A percentile compares a stretch with the other conserved stretches of the same genome.
These are phyloP conservation scores for Fratercula arctica DNA, from an alignment of 2,797 vertebrate species.

Conservation along the genomic window DNA sequence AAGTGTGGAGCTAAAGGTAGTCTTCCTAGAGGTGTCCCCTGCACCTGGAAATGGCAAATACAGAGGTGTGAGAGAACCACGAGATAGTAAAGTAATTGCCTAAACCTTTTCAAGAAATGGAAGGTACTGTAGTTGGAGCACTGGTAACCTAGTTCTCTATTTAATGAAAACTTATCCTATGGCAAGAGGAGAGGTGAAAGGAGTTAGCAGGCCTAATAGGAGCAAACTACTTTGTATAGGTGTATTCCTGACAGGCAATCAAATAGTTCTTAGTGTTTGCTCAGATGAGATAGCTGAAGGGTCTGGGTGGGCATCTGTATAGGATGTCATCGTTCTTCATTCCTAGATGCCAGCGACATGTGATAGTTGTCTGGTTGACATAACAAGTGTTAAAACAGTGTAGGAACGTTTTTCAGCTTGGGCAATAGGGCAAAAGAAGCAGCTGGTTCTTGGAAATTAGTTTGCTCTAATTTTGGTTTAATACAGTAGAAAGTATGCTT, in stretches of 20 bases:
- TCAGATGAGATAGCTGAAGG: not conserved
- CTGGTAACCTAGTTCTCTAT: not conserved
- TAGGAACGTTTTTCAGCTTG: not conserved
- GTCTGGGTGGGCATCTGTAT: not conserved
- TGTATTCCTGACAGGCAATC: not conserved
- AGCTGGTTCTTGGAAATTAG: slow-evolving; percentile 17
- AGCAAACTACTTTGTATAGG: not conserved
- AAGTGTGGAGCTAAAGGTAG: not conserved
- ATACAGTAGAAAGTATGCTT: slow-evolving; percentile 25
- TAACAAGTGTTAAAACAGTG: not conserved
- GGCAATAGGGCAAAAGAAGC: not conserved
- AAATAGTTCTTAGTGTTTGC: not conserved
- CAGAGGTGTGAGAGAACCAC: accelerated
- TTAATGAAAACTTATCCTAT: not conserved
- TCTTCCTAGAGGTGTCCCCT: not conserved
- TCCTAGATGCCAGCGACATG: not conserved
- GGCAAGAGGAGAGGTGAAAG: not conserved
- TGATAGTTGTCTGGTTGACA: not conserved
- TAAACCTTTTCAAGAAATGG: not conserved
- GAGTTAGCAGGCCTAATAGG: not conserved
- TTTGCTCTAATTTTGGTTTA: slow-evolving; percentile 56
- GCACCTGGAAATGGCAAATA: not conserved
- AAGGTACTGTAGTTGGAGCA: not conserved
- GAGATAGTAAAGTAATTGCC: not conserved
- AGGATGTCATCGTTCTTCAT: not conserved